Evolutionary conservation across 2,797 vertebrate genomes (phyloP), one percentile per base, ranked within the genome.

Genomic region (Chelon labrosus): DNA sequence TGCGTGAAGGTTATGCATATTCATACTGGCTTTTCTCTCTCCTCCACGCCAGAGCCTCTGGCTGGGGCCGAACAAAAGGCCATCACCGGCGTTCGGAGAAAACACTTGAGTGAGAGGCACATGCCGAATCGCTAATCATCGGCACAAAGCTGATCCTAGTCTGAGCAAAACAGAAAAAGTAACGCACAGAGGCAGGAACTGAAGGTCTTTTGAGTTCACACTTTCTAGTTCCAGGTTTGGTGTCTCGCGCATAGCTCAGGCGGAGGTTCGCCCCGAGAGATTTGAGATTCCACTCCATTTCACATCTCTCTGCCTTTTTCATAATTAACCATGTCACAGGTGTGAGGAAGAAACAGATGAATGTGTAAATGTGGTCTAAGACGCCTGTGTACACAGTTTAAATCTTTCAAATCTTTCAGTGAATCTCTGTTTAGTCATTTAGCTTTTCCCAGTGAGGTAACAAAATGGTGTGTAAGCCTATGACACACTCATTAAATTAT

Each of bases 1-100:
- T 10, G 84, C 75, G 71, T 92, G 87, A 93, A 92, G 87, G 86
- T 91, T 84, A 90, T 90, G 86, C 84, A 90, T 91, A 90, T 91
- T 89, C 88, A 87, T 86, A 65, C 77, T 16, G 39, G 78, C 80
- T 39, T 60, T 67, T 70, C 77, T 86, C 78, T 55, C 59, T 73
- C 62, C 55, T 78, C 82, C 0, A 35, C 44, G 74, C 72, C 82
- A 66, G 67, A 83, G 76, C 70, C 80, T 80, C 57, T 76, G 78
- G 75, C 79, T 74, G 68, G 79, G 63, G 31, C 20, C 25, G 58
- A 82, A 90, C 88, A 85, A 91, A 89, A 88, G 85, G 84, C 89
- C 82, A 73, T 84, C 77, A 52, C 82, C 61, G 14, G 70, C 83
- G 79, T 86, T 86, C 78, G 73, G 75, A 77, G 67, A 58, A 42